Percentiles rank a stretch among this genome's conserved stretches.
phyloP scores from a whole-genome alignment of 2,113 vertebrate genomes.

The Phylloscopus trochiloides region DNA sequence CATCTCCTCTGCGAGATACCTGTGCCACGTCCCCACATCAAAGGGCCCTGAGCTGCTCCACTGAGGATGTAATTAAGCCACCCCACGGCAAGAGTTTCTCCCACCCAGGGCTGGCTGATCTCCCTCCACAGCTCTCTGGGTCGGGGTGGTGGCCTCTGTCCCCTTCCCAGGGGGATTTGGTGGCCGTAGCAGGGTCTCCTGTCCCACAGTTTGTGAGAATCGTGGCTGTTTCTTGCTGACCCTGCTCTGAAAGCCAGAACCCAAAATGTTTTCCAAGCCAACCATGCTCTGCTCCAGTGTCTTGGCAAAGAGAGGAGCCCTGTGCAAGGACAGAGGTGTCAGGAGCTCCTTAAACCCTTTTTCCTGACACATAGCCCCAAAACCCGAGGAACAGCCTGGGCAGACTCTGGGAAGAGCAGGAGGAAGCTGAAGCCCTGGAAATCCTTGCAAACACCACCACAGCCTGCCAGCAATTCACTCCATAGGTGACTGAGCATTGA shows the following conservation, averaged over 20 bases:
- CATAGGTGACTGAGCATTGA: rapidly evolving
- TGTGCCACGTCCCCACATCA: conserved; percentile 28
- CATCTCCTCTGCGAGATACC: conserved; percentile 8
- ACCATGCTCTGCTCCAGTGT: rapidly evolving
- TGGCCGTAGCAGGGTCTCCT: rapidly evolving
- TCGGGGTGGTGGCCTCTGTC: not conserved
- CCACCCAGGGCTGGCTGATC: not conserved
- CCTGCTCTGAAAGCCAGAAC: not conserved
- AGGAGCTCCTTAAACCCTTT: not conserved
- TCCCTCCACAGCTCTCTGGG: not conserved
- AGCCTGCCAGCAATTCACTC: rapidly evolving
- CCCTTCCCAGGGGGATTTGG: not conserved
- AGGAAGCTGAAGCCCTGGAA: not conserved
- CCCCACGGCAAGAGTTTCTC: not conserved
- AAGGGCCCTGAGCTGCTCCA: conserved; percentile 17
- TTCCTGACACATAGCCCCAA: not conserved
- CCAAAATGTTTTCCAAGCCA: not conserved
- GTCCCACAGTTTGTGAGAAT: not conserved
- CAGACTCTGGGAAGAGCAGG: not conserved
- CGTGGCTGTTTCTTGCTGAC: rapidly evolving
- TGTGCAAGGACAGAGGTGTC: not conserved
- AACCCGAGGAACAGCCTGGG: not conserved
- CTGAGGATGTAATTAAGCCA: conserved; percentile 26
- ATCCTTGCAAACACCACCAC: not conserved
- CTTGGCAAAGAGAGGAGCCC: not conserved